These are phyloP conservation scores for Prionchulus punctatus DNA, from an alignment of 2,888 invertebrate genomes.

Conservation along the genomic window DNA sequence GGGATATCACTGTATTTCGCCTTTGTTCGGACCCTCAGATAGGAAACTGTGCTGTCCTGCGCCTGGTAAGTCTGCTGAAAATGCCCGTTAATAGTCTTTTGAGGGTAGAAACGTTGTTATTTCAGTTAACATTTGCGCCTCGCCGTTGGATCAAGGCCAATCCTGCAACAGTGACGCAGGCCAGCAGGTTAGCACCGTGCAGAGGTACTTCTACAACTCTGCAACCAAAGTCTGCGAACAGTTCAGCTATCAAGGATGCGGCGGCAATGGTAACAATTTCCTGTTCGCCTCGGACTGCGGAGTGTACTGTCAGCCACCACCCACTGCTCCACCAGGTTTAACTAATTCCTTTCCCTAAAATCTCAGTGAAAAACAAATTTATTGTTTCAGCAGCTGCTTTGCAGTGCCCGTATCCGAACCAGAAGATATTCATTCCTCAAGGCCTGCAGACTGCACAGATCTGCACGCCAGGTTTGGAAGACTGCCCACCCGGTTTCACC, in stretches of 20 bases:
- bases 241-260: conserved; percentile 3
- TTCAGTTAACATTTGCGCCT: neutral
- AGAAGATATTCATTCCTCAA: too few relatives aligned
- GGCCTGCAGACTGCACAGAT: too few relatives aligned
- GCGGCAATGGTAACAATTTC: conserved; percentile 7
- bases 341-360: too few relatives aligned
- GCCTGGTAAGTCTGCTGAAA: neutral
- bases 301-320: too few relatives aligned
- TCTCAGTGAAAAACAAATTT: too few relatives aligned
- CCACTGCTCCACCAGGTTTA: too few relatives aligned
- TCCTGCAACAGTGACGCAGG: neutral
- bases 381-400: too few relatives aligned
- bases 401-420: too few relatives aligned
- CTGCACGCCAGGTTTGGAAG: too few relatives aligned
- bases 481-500: too few relatives aligned
- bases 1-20: neutral
- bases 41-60: neutral
- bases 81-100: neutral
- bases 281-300: neutral
- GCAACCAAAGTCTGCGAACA: neutral
- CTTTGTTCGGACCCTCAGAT: neutral
- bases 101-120: neutral
- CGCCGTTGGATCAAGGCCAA: neutral
- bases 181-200: too few relatives aligned
- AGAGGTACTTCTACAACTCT: neutral